Conservation (phyloP, 2,797 vertebrate genomes). For the Phalanger gymnotis region DNA sequence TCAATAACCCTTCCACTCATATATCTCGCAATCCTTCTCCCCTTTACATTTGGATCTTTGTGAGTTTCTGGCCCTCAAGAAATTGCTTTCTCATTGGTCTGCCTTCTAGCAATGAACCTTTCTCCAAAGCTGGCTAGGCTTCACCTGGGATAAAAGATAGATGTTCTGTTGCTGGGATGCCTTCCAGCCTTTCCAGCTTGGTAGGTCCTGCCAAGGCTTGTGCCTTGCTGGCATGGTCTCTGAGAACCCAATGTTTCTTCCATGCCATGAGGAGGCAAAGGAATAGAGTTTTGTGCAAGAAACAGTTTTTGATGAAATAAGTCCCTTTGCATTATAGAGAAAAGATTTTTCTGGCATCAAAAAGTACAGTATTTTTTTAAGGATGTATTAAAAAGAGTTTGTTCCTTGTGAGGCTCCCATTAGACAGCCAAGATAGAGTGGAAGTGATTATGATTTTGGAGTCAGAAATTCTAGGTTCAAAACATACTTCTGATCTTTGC, state of each 20-base stretch:
- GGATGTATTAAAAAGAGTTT: background rate
- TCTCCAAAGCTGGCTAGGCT: background rate
- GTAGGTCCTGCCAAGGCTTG: no score
- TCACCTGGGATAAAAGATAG: background rate
- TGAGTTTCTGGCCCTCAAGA: background rate
- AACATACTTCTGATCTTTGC: background rate
- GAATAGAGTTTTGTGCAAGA: background rate
- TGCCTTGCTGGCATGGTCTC: background rate
- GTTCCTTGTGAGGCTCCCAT: background rate
- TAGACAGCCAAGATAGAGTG: background rate
- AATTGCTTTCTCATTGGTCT: background rate
- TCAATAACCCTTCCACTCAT: background rate
- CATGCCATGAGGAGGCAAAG: background rate
- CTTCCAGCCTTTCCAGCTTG: background rate
- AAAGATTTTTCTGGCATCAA: background rate
- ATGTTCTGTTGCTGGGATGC: background rate
- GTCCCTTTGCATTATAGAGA: background rate
- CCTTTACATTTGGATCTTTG: background rate
- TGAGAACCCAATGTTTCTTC: background rate
- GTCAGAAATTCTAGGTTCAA: background rate
- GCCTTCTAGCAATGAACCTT: background rate
- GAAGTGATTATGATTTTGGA: background rate
- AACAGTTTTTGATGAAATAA: background rate
- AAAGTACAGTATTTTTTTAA: background rate
- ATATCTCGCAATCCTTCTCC: background rate